Evolutionary conservation across 2,797 vertebrate species (phyloP), one percentile per base, ranked within the genome.

Genomic region (Manis crassicaudata): DNA sequence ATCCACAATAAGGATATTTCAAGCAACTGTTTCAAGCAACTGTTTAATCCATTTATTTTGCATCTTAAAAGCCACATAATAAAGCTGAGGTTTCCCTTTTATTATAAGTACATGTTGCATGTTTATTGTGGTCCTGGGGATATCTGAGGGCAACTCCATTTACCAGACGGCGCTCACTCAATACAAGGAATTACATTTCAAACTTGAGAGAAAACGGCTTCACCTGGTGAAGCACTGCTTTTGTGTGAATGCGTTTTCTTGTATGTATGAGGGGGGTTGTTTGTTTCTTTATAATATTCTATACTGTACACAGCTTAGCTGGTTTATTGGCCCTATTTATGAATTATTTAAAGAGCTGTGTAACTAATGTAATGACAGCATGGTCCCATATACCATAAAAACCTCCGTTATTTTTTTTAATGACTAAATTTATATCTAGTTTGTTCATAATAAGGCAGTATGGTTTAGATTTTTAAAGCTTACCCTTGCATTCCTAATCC

Each of bases 61-160:
- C 52, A 93, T 93, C 95, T 96, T 97, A 94, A 95, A 97, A 96
- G 77, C 50, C 73, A 83, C 13, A 50, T 63, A 92, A 94, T 97
- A 97, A 97, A 98, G 85, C 16, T 11, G 52, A 96, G 58, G 91
- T 92, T 96, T 89, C 76, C 65, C 40, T 97, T 97, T 98, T 96
- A 97, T 75, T 92, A 65, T 96, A 86, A 70, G 68, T 97, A 88
- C 96, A 94, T 96, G 90, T 95, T 96, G 76, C 88, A 79, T 93
- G 90, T 97, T 97, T 98, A 98, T 97, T 97, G 93, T 96, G 94
- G 95, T 95, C 96, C 94, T 97, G 97, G 97, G 97, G 97, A 97
- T 97, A 96, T 88, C 94, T 75, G 90, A 97, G 96, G 96, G 97
- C 92, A 94, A 92, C 94, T 93, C 90, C 88, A 3, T 89, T 95